Evolutionary conservation across 1,140 invertebrate genomes (phyloP), one percentile per base, ranked within the genome.

Genomic region (Hesperophylax magnus): DNA sequence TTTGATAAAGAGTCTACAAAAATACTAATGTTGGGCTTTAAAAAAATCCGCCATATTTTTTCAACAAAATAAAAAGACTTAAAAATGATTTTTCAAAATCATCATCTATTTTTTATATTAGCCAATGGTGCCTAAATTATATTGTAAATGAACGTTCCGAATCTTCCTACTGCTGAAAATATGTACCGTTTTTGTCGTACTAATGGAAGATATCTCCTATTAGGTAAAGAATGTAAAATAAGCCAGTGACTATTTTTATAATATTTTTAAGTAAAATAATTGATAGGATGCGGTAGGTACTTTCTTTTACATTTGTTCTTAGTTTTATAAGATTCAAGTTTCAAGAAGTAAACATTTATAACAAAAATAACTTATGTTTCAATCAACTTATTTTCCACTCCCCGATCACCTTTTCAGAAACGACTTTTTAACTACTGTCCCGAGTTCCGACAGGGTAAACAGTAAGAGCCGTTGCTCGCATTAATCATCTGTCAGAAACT

Each of bases 241-340:
- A 52, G 79, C 79, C 78, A 83, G 82, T 83, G 76, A 80, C 67
- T 76, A 72, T 82, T 69, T 63, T 79, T 76, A 72, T 14, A 31
- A 24, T 47, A 14, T 14, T 1, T 67, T 17, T 52, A 52, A 17
- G 39, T 72, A 72, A 67, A 67, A 31, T 67, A 67, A 67, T 67
- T 52, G 52, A 22, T 15, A 18, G 2, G 39, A 47, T 14, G 39
- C 39, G 9, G 22, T 53, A 3, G 69, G 52, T 72, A 53, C 47
- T 24, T 72, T 72, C 69, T 72, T 72, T 34, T 72, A 72, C 9
- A 72, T 72, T 27, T 77, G 24, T 77, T 77, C 56, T 77, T 61
- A 77, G 75, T 77, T 77, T 77, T 77, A 77, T 77, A 63, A 77
- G 75, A 63, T 6, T 39, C 14, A 77, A 39, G 20, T 34, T 77